A percentile compares a stretch with the other conserved stretches of the same genome.
phyloP scores from a whole-genome alignment of 2,888 invertebrate genomes.

The Drosophila demipolita region DNA sequence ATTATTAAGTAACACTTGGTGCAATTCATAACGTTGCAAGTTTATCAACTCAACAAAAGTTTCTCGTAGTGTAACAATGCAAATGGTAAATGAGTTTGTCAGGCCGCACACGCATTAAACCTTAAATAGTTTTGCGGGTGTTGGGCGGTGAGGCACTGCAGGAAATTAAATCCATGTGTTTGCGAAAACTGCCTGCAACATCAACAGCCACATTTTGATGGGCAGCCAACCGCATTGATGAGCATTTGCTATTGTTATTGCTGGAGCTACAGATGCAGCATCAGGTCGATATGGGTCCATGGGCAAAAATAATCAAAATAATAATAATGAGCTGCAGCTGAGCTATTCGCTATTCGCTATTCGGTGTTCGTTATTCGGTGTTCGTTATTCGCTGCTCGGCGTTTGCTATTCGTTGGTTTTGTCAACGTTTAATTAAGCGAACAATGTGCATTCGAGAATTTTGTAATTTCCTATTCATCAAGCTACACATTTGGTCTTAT shows the following conservation, averaged over 20 bases:
- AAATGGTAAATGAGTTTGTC: conserved; percentile 50
- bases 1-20: conserved; percentile 76
- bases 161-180: conserved; percentile 77
- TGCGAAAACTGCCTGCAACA: conserved; percentile 36
- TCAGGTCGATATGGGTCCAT: conserved; percentile 13
- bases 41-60: conserved; percentile 55
- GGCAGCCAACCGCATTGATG: conserved; percentile 60
- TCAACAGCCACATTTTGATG: conserved; percentile 52
- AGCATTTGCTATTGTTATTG: conserved; percentile 63
- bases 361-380: conserved; percentile 1
- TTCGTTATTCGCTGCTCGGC: conserved; percentile 1
- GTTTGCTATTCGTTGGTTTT: conserved; percentile 3
- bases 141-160: conserved; percentile 32
- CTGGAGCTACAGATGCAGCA: conserved; percentile 2
- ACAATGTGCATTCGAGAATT: conserved; percentile 60
- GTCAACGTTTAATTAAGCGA: conserved; percentile 65
- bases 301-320: conserved; percentile 41
- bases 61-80: conserved; percentile 39
- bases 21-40: conserved; percentile 44
- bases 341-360: conserved; percentile 6
- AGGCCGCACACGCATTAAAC: conserved; percentile 41
- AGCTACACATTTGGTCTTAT: conserved; percentile 47
- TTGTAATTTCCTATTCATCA: conserved; percentile 72
- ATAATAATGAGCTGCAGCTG: conserved; percentile 27
- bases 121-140: conserved; percentile 55